Conservation (phyloP, 1,140 invertebrate species). For the Drosophila truncata region DNA sequence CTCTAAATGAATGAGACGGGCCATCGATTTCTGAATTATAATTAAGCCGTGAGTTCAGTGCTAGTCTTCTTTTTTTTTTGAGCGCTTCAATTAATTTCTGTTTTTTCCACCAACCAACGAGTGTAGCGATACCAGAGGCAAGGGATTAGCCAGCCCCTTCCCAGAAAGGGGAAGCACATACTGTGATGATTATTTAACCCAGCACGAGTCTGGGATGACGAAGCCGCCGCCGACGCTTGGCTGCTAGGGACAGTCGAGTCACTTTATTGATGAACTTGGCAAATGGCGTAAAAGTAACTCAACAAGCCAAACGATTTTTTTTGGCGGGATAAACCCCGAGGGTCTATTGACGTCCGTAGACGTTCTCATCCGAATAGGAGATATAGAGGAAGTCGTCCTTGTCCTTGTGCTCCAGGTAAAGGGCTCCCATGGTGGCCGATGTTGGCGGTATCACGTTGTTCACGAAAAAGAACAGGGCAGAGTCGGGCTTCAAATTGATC, state of each 20-base stretch:
- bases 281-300: conserved; percentile 17
- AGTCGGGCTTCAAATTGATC: conserved; percentile 97
- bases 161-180: conserved; percentile 28
- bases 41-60: conserved; percentile 39
- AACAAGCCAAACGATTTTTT: conserved; percentile 1
- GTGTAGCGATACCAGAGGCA: conserved; percentile 1
- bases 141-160: conserved; percentile 21
- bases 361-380: conserved; percentile 97
- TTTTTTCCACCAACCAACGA: conserved; percentile 18
- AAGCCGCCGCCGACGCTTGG: conserved; percentile 8
- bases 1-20: conserved; percentile 28
- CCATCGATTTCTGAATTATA: conserved; percentile 46
- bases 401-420: conserved; percentile 99
- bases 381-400: conserved; percentile 99
- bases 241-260: conserved; percentile 21
- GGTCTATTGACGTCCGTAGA: conserved; percentile 56
- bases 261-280: conserved; percentile 48
- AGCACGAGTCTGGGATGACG: conserved; percentile 31
- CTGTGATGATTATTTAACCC: conserved; percentile 31
- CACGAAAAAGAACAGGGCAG: conserved; percentile 99
- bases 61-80: conserved; percentile 21
- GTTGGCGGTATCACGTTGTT: conserved; percentile 99
- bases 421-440: conserved; percentile 98
- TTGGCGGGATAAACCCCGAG: conserved; percentile 5
- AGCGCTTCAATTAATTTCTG: conserved; percentile 30